A percentile compares a stretch with the other conserved stretches of the same genome.
phyloP scores from a whole-genome alignment of 1,140 invertebrate species.

The Mizuhopecten yessoensis region DNA sequence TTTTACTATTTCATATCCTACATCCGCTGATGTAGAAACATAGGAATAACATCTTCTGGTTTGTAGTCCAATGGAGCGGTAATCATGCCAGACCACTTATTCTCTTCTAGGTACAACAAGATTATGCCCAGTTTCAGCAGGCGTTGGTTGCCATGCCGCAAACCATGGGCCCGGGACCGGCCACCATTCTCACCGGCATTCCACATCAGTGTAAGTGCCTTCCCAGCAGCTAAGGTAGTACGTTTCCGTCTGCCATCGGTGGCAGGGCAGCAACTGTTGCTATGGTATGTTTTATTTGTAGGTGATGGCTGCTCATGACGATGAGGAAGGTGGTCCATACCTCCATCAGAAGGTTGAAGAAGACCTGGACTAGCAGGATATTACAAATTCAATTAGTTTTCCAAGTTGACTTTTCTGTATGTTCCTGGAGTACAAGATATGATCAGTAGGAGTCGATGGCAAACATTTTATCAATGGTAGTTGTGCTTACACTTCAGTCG shows the following conservation, averaged over 20 bases:
- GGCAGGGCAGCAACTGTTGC: constrained; percentile 41
- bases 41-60: neutral
- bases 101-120: constrained; percentile 86
- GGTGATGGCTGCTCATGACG: neutral
- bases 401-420: neutral
- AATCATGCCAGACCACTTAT: constrained; percentile 52
- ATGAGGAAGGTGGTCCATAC: neutral
- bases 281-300: constrained; percentile 36
- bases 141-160: constrained; percentile 79
- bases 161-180: constrained; percentile 72
- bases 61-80: constrained; percentile 23
- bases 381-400: neutral
- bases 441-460: neutral
- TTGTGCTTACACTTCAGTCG: neutral
- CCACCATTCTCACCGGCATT: constrained; percentile 75
- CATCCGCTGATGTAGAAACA: neutral
- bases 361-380: neutral
- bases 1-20: neutral
- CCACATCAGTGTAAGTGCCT: constrained; percentile 81
- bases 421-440: constrained; percentile 4
- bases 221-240: constrained; percentile 56
- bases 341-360: too few species aligned
- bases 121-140: constrained; percentile 88
- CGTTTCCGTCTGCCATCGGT: neutral
- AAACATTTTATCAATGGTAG: neutral